A percentile compares a stretch with the other conserved stretches of the same genome.
Conservation (phyloP, 1,140 invertebrate species). For the Amyelois transitella region DNA sequence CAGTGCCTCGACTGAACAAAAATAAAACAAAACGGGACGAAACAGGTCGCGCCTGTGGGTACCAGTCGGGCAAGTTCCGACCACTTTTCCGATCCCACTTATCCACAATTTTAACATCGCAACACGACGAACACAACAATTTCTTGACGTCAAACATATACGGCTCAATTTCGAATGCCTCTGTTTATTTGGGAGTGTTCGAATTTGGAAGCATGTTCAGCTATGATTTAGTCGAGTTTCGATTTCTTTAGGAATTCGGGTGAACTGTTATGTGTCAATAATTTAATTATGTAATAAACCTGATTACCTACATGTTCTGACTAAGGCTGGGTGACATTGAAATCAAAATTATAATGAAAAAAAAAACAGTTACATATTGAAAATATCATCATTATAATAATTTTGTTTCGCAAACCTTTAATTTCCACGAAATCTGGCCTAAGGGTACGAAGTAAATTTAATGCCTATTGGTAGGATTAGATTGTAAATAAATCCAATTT, state of each 20-base stretch:
- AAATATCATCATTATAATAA: neutral
- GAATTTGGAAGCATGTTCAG: slow-evolving; percentile 7
- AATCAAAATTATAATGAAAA: slow-evolving; percentile 10
- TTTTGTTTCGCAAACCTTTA: neutral
- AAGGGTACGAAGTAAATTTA: neutral
- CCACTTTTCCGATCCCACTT: slow-evolving; percentile 33
- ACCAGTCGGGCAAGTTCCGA: slow-evolving; percentile 52
- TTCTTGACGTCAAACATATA: slow-evolving; percentile 14
- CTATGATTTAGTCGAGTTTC: slow-evolving; percentile 64
- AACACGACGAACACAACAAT: slow-evolving; percentile 8
- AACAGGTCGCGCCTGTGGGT: slow-evolving; percentile 47
- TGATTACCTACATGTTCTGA: too few relatives aligned
- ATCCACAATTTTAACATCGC: slow-evolving; percentile 12
- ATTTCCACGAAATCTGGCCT: neutral
- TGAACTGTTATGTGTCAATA: slow-evolving; percentile 1
- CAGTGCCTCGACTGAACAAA: slow-evolving; percentile 68
- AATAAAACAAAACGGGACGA: slow-evolving; percentile 60
- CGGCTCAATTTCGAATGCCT: slow-evolving; percentile 8
- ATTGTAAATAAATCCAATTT: neutral
- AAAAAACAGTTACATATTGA: too few relatives aligned
- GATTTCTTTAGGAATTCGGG: slow-evolving; percentile 69
- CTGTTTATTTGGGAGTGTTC: neutral
- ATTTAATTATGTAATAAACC: too few relatives aligned
- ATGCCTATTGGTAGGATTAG: neutral
- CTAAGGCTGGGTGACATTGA: too few relatives aligned